A percentile compares a stretch with the other conserved stretches of the same genome.
Evolutionary conservation across 2,113 vertebrate species (phyloP).

Genomic region (Propithecus coquereli): DNA sequence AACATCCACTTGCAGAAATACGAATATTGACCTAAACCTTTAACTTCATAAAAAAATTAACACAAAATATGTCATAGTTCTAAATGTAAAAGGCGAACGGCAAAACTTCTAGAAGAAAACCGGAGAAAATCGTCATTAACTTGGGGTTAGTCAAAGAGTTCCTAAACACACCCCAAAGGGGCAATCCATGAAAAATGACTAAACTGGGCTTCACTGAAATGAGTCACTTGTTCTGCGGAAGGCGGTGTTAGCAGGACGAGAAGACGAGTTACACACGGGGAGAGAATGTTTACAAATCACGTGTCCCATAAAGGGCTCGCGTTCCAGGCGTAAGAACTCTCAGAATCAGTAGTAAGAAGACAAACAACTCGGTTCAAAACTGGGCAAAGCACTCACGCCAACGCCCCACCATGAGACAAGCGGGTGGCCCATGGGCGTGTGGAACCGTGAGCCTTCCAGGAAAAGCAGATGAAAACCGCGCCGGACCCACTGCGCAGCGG

Average conservation of each 20-base stretch:
- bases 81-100: not conserved
- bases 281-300: not conserved
- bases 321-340: accelerated
- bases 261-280: not conserved
- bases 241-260: not conserved
- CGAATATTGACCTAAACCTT: not conserved
- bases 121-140: not conserved
- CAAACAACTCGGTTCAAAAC: accelerated
- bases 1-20: not conserved
- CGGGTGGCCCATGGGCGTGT: accelerated
- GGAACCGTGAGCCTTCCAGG: too few relatives aligned
- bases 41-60: not conserved
- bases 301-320: accelerated
- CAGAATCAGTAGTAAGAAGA: not conserved
- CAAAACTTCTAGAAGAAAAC: not conserved
- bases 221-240: not conserved
- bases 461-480: not conserved
- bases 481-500: too few relatives aligned
- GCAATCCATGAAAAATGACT: not conserved
- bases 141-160: not conserved
- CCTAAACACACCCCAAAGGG: not conserved
- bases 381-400: accelerated
- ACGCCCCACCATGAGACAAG: accelerated
- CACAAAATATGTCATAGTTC: not conserved
- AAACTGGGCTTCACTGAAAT: not conserved